Conservation (phyloP, 2,113 vertebrate species). For the Cacatua alba region DNA sequence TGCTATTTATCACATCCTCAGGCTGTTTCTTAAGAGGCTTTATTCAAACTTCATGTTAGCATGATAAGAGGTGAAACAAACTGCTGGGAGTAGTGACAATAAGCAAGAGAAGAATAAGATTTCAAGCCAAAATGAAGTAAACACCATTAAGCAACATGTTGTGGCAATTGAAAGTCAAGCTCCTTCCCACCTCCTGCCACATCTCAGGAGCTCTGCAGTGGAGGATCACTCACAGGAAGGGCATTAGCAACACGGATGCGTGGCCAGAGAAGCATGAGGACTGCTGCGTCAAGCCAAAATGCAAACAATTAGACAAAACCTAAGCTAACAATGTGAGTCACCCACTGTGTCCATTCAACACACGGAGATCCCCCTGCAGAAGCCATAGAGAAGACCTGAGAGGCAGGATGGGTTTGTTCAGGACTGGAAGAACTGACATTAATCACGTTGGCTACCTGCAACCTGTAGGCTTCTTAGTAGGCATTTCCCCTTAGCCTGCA, state of each 20-base stretch:
- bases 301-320: background rate
- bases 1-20: background rate
- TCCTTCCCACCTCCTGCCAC: background rate
- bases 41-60: constrained; percentile 26
- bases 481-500: background rate
- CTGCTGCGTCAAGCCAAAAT: background rate
- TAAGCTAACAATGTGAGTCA: background rate
- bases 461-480: background rate
- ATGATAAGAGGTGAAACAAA: constrained; percentile 42
- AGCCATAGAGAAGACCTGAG: background rate
- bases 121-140: background rate
- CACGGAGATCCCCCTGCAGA: background rate
- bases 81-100: constrained; percentile 16
- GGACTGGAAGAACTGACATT: background rate
- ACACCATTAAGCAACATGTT: background rate
- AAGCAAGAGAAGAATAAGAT: background rate
- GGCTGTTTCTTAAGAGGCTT: constrained; percentile 27
- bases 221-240: background rate
- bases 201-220: background rate
- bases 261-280: background rate
- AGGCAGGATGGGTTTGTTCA: background rate
- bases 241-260: background rate
- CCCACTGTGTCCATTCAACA: background rate
- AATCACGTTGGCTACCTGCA: background rate
- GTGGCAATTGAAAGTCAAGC: background rate